phyloP scores from a whole-genome alignment of 2,113 vertebrate species.

The Tetrax tetrax region DNA sequence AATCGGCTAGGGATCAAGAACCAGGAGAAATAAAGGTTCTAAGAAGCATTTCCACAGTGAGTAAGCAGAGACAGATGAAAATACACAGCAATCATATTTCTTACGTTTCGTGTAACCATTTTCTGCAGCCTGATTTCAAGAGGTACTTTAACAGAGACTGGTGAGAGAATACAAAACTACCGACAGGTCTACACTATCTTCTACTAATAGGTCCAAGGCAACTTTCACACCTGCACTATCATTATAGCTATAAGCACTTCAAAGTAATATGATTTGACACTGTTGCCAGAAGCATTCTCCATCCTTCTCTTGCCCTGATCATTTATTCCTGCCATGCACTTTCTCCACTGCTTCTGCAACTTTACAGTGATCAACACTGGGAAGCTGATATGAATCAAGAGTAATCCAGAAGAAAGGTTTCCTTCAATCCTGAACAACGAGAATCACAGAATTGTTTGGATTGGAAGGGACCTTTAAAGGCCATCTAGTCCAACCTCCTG shows the following conservation, averaged over 20 bases:
- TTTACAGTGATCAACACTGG: neutral
- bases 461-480: no score
- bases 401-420: neutral
- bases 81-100: neutral
- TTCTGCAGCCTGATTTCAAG: neutral
- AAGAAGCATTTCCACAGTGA: neutral
- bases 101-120: neutral
- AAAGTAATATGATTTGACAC: neutral
- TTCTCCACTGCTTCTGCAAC: neutral
- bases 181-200: neutral
- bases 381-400: neutral
- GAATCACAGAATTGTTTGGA: no score
- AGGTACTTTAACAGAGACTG: neutral
- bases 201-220: neutral
- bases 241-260: neutral
- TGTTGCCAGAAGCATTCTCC: neutral
- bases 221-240: neutral
- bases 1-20: neutral
- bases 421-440: neutral
- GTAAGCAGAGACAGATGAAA: neutral
- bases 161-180: neutral
- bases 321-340: neutral
- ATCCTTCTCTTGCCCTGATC: neutral
- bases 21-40: neutral
- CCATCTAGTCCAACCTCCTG: no score